Percentiles rank a stretch among this genome's conserved stretches.
Conservation (phyloP, 2,888 invertebrate genomes). For the Melinaea menophilus region DNA sequence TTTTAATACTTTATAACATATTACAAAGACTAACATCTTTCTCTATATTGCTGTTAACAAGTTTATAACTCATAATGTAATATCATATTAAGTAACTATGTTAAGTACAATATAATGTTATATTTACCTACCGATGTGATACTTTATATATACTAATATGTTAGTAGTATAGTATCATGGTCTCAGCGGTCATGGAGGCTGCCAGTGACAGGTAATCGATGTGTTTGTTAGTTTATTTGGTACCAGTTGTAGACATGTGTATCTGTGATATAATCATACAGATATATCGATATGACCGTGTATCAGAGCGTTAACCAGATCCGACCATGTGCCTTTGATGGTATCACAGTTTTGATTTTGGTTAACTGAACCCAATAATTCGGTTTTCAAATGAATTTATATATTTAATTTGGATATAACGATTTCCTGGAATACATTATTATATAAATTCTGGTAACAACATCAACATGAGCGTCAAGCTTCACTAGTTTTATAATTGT, state of each 20-base stretch:
- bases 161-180: slow-evolving; percentile 23
- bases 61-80: too few relatives aligned
- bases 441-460: background rate
- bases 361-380: background rate
- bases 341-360: background rate
- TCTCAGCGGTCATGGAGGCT: slow-evolving; percentile 62
- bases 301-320: slow-evolving; percentile 50
- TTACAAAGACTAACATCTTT: too few relatives aligned
- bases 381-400: background rate
- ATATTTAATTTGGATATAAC: background rate
- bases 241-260: slow-evolving; percentile 66
- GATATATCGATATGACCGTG: slow-evolving; percentile 56
- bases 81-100: background rate
- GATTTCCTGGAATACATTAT: background rate
- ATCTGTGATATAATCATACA: slow-evolving; percentile 69
- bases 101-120: background rate
- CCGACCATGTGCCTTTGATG: slow-evolving; percentile 10
- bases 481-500: slow-evolving; percentile 24
- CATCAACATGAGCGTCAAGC: slow-evolving; percentile 10
- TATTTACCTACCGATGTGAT: background rate
- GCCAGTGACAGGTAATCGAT: slow-evolving; percentile 76
- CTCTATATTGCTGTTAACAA: too few relatives aligned
- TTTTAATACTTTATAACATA: too few relatives aligned
- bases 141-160: slow-evolving; percentile 5
- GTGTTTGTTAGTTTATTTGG: slow-evolving; percentile 75